A percentile compares a stretch with the other conserved stretches of the same genome.
phyloP scores from a whole-genome alignment of 2,888 invertebrate genomes.

The Prionchulus punctatus region DNA sequence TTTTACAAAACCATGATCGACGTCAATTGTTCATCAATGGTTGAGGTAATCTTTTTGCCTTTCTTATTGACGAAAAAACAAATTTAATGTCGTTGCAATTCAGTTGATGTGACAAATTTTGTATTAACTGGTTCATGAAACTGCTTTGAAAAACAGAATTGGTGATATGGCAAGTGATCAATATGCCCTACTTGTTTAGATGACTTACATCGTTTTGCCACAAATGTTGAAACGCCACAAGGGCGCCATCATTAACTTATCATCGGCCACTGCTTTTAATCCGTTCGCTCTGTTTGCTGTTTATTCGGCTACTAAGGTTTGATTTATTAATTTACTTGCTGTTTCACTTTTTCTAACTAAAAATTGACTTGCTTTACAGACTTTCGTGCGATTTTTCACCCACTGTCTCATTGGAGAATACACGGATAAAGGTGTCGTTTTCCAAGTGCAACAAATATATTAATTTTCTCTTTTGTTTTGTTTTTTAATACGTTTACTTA shows the following conservation, averaged over 20 bases:
- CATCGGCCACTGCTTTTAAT: slow-evolving; percentile 61
- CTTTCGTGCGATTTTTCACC: neutral
- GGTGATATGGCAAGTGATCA: too few relatives aligned
- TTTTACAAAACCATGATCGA: too few relatives aligned
- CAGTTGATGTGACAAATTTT: too few relatives aligned
- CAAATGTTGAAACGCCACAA: slow-evolving; percentile 59
- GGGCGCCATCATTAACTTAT: slow-evolving; percentile 74
- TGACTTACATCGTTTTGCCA: slow-evolving; percentile 68
- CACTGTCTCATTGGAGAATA: neutral
- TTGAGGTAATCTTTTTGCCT: too few relatives aligned
- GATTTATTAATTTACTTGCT: neutral
- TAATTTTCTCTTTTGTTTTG: neutral
- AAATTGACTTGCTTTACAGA: neutral
- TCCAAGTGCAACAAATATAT: neutral
- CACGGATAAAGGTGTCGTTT: neutral
- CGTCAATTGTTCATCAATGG: too few relatives aligned
- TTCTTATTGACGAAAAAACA: too few relatives aligned
- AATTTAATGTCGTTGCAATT: too few relatives aligned
- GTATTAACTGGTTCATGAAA: too few relatives aligned
- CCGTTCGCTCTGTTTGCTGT: slow-evolving; percentile 66
- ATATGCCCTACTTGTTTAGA: too few relatives aligned
- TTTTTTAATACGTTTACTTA: slow-evolving; percentile 41
- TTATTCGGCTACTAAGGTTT: slow-evolving; percentile 74
- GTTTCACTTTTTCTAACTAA: neutral
- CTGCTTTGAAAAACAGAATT: too few relatives aligned